A percentile compares a stretch with the other conserved stretches of the same genome.
These are phyloP conservation scores for Grammomys surdaster DNA, from an alignment of 2,113 vertebrate species.

Conservation along the genomic window DNA sequence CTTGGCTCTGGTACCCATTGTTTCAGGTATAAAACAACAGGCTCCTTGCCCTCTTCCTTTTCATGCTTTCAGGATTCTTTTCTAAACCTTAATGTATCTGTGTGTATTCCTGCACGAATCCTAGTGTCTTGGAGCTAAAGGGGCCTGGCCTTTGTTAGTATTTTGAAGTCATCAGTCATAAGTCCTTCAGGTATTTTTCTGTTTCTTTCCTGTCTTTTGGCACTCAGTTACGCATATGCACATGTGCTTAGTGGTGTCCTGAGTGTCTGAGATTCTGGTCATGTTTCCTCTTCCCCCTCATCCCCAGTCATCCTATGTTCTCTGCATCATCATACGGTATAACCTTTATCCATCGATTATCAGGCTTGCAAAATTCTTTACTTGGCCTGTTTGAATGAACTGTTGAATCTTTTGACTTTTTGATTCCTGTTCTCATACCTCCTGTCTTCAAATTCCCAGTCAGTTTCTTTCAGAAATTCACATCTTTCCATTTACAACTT, in stretches of 20 bases:
- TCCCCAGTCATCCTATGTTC: background rate
- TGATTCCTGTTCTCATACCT: background rate
- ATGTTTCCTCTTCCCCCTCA: background rate
- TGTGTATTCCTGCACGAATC: background rate
- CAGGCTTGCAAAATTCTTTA: background rate
- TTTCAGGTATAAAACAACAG: background rate
- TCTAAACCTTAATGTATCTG: background rate
- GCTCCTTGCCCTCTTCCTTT: too few relatives aligned
- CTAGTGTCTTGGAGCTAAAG: background rate
- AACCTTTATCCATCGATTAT: background rate
- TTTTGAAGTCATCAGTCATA: background rate
- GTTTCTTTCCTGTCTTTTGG: background rate
- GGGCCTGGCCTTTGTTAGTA: background rate
- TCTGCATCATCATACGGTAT: background rate
- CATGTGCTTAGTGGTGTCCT: background rate
- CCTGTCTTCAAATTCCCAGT: background rate
- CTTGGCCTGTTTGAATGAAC: background rate
- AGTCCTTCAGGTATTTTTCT: background rate
- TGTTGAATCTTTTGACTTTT: background rate
- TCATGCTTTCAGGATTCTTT: background rate
- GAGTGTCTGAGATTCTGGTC: background rate
- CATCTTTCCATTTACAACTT: background rate
- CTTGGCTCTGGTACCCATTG: rapidly evolving
- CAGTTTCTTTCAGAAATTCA: background rate
- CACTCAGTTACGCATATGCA: background rate